Evolutionary conservation across 2,797 vertebrate genomes (phyloP), one percentile per base, ranked within the genome.

Genomic region (Lacerta agilis): DNA sequence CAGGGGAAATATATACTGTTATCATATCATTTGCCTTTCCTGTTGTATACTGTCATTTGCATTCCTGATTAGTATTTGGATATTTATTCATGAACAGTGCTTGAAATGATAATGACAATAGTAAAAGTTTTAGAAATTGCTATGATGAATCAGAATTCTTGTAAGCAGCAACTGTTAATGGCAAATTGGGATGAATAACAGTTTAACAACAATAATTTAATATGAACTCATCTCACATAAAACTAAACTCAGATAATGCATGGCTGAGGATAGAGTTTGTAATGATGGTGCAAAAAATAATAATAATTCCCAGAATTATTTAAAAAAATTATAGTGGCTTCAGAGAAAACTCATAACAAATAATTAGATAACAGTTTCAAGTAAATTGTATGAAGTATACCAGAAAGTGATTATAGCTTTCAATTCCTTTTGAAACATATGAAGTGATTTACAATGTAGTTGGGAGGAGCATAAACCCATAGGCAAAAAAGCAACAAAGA

Each of bases 31-130:
- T 38, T 41, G 1, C 36, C 41, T 67, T 66, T 66, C 41, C 17
- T 33, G 71, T 66, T 80, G 25, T 90, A 83, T 89, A 80, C 90
- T 86, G 7, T 20, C n/a, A 67, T 29, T 29, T 88, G 38, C 36
- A 86, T 89, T 94, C 93, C 87, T 92, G 49, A 72, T 91, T 89
- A 89, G 23, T 33, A 87, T 85, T 86, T 90, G 88, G 67, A 49
- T 23, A 79, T 90, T 90, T 76, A 84, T 66, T 87, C 9, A 66
- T 7, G 27, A 91, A 76, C 58, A 90, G 41, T 3, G 87, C 86
- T 85, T 55, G 0, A 0, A n/a, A 84, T 72, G 45, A 73, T 90
- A 86, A 67, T 72, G 36, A 86, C 72, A 27, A 61, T 10, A 38
- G 10, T 33, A 58, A 80, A 38, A 72, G 15, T 18, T 2, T 33